A percentile compares a stretch with the other conserved stretches of the same genome.
Conservation (phyloP, 2,797 vertebrate genomes). For the Scleropages formosus region DNA sequence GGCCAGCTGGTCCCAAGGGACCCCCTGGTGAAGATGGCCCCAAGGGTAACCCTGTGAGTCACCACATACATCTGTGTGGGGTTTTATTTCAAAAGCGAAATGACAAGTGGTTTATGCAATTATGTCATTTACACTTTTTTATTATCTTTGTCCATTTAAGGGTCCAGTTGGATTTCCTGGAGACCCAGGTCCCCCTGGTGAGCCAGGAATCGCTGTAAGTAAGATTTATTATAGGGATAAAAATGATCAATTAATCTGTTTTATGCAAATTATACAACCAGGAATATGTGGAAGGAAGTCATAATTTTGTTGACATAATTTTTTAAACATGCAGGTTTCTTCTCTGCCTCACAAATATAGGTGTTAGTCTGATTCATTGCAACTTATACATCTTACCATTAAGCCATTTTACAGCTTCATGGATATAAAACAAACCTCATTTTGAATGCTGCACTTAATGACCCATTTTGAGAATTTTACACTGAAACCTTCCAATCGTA, state of each 20-base stretch:
- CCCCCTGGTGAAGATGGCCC: constrained; percentile 93
- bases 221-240: constrained; percentile 14
- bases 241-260: neutral
- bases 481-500: too few relatives aligned
- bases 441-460: too few relatives aligned
- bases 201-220: constrained; percentile 91
- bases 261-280: neutral
- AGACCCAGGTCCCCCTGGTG: constrained; percentile 96
- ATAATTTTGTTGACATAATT: neutral
- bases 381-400: too few relatives aligned
- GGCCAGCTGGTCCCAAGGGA: constrained; percentile 87
- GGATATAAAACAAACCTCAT: too few relatives aligned
- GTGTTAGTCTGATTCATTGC: neutral
- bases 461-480: too few relatives aligned
- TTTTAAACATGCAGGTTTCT: neutral
- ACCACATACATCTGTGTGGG: neutral
- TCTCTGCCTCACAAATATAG: neutral
- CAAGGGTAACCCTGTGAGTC: constrained; percentile 94
- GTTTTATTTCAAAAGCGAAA: neutral
- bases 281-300: neutral
- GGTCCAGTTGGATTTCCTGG: constrained; percentile 96
- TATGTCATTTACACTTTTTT: neutral
- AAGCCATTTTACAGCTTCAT: too few relatives aligned
- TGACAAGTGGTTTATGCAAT: neutral
- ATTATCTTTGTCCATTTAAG: constrained; percentile 55